phyloP scores from a whole-genome alignment of 2,113 vertebrate genomes.

The Todiramphus saurophagus region DNA sequence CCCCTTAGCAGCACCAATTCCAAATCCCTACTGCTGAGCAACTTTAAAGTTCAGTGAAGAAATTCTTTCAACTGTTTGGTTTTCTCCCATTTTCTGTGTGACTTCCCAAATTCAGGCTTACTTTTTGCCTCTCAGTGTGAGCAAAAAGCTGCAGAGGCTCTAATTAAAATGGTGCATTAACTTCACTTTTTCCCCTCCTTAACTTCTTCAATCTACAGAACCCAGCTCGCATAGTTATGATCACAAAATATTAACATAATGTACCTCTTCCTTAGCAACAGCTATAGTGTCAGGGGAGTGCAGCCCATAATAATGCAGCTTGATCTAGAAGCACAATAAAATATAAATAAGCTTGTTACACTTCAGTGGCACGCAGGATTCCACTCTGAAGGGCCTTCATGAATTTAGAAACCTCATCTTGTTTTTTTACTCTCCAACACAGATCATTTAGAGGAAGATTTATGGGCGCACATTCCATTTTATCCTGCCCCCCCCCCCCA shows the following conservation, averaged over 20 bases:
- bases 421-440: conserved; percentile 27
- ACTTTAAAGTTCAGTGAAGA: conserved; percentile 47
- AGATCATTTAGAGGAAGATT: conserved; percentile 29
- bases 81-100: conserved; percentile 12
- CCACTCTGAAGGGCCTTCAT: not conserved
- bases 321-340: conserved; percentile 55
- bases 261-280: conserved; percentile 33
- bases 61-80: conserved; percentile 22
- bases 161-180: conserved; percentile 5
- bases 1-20: not conserved
- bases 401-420: conserved; percentile 44
- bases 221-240: not conserved
- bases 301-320: conserved; percentile 3
- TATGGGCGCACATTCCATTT: conserved; percentile 2
- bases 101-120: conserved; percentile 25
- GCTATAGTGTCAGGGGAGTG: not conserved
- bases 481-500: not conserved
- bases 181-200: not conserved
- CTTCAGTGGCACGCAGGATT: not conserved
- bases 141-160: not conserved
- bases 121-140: conserved; percentile 15
- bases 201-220: not conserved
- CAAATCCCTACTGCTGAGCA: conserved; percentile 11
- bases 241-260: conserved; percentile 43
- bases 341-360: conserved; percentile 59